A percentile compares a stretch with the other conserved stretches of the same genome.
Evolutionary conservation across 1,140 invertebrate species (phyloP).

Genomic region (Drosophila fuyamai): DNA sequence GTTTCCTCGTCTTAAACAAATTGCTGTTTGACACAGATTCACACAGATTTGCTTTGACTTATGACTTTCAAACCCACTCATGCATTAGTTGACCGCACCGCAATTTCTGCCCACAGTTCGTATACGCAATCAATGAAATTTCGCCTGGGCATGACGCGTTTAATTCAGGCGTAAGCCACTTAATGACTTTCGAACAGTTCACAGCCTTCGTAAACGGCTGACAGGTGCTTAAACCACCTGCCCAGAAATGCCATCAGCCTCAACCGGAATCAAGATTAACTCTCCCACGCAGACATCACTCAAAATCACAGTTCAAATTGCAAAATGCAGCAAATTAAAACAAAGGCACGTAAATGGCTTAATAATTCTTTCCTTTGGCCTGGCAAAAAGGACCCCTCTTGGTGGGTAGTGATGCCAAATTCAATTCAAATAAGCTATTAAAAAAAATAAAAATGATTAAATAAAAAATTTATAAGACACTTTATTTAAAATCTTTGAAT

Average conservation of each 20-base stretch:
- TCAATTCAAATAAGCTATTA: not conserved
- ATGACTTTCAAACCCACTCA: not conserved
- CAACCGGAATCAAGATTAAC: conserved; percentile 7
- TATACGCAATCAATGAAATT: conserved; percentile 34
- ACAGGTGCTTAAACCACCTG: conserved; percentile 43
- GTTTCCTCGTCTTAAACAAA: too few relatives aligned
- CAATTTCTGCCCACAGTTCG: conserved; percentile 13
- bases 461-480: too few relatives aligned
- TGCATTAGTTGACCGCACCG: conserved; percentile 3
- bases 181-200: conserved; percentile 30
- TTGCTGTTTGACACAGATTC: too few relatives aligned
- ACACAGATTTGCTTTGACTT: conserved; percentile 11
- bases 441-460: too few relatives aligned
- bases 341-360: conserved; percentile 53
- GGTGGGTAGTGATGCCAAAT: conserved; percentile 8
- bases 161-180: conserved; percentile 29
- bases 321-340: conserved; percentile 61
- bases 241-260: not conserved
- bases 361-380: conserved; percentile 31
- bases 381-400: not conserved
- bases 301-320: conserved; percentile 43
- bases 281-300: conserved; percentile 7
- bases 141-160: conserved; percentile 9
- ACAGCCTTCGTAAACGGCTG: conserved; percentile 19
- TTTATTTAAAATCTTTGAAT: too few relatives aligned